Conservation (phyloP, 2,113 vertebrate genomes). For the Pterocles orientalis region DNA sequence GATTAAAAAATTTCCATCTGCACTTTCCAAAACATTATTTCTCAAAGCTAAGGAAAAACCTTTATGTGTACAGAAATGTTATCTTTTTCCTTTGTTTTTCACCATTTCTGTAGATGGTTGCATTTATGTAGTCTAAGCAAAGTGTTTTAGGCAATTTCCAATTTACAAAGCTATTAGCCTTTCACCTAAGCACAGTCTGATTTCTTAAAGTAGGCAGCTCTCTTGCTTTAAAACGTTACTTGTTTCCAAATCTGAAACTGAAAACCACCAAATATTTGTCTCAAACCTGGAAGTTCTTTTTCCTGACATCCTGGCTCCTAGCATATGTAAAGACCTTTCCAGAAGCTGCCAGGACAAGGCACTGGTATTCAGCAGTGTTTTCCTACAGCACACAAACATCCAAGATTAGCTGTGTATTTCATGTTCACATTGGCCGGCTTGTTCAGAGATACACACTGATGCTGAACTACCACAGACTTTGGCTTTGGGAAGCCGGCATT, state of each 20-base stretch:
- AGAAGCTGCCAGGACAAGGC: neutral
- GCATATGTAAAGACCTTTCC: rapidly evolving
- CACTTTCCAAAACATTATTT: neutral
- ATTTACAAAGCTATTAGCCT: neutral
- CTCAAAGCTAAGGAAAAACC: neutral
- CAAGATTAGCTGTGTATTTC: neutral
- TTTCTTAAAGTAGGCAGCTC: neutral
- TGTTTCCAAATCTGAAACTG: neutral
- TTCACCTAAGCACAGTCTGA: neutral
- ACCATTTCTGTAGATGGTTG: neutral
- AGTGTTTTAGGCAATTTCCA: neutral
- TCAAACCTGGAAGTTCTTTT: neutral
- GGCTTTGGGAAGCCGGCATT: neutral
- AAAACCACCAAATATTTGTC: neutral
- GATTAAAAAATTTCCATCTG: neutral
- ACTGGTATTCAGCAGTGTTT: neutral
- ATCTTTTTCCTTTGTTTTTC: neutral
- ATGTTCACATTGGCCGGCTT: neutral
- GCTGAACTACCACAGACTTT: neutral
- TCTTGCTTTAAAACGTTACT: neutral
- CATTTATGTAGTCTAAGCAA: neutral
- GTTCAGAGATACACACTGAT: neutral
- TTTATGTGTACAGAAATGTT: neutral
- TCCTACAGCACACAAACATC: neutral
- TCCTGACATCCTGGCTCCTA: neutral